Percentiles rank a stretch among this genome's conserved stretches.
These are phyloP conservation scores for Drosophila robusta DNA, from an alignment of 2,888 invertebrate genomes.

Conservation along the genomic window DNA sequence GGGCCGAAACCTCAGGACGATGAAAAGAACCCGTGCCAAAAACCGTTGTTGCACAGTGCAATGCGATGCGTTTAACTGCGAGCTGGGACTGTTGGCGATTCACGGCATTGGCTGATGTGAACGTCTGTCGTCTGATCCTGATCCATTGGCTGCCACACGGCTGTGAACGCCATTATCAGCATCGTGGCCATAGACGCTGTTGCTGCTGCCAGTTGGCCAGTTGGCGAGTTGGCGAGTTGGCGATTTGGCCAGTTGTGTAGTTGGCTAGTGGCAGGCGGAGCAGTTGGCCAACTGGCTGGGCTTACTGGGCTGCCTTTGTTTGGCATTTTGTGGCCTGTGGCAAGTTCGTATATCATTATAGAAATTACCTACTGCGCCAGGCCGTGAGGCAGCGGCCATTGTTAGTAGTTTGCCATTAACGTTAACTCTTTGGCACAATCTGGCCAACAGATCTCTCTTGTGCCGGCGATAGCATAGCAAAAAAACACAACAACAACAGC, in stretches of 20 bases:
- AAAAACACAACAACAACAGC: constrained; percentile 3
- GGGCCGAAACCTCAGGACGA: too few relatives aligned
- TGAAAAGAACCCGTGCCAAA: neutral
- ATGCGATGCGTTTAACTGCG: constrained; percentile 28
- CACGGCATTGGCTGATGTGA: constrained; percentile 58
- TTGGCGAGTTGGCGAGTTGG: constrained; percentile 5
- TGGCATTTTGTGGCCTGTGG: constrained; percentile 64
- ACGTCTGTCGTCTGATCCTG: constrained; percentile 48
- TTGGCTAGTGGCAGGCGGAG: constrained; percentile 23
- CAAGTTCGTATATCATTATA: constrained; percentile 82
- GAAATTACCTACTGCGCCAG: constrained; percentile 77
- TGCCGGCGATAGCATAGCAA: constrained; percentile 37
- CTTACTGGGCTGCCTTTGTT: constrained; percentile 47
- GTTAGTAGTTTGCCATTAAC: constrained; percentile 79
- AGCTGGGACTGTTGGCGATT: constrained; percentile 34
- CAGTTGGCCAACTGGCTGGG: constrained; percentile 41
- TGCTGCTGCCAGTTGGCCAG: constrained; percentile 21
- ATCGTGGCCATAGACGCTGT: constrained; percentile 13
- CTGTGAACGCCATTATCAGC: constrained; percentile 49
- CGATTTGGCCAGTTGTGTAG: neutral
- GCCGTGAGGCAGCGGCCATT: constrained; percentile 62
- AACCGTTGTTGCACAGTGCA: constrained; percentile 23
- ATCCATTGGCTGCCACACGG: constrained; percentile 46
- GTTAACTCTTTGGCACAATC: constrained; percentile 77
- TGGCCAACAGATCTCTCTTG: constrained; percentile 60